A percentile compares a stretch with the other conserved stretches of the same genome.
Conservation (phyloP, 1,140 invertebrate genomes). For the Drosophila pandora region DNA sequence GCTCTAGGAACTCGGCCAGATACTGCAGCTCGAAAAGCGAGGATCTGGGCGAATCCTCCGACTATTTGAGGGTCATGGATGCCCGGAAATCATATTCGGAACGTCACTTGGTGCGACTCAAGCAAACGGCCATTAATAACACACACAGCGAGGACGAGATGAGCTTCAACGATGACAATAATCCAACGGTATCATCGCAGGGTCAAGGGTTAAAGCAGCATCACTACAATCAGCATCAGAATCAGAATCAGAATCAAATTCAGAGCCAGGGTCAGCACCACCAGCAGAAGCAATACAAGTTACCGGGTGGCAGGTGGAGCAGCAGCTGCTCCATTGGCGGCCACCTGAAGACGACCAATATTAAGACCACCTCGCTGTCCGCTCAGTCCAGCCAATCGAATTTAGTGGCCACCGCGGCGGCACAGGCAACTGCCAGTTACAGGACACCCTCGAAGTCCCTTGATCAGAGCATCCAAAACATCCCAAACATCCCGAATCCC, state of each 20-base stretch:
- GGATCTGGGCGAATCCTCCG: conserved; percentile 71
- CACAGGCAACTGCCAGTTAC: conserved; percentile 53
- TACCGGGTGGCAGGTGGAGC: conserved; percentile 62
- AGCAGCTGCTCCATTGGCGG: conserved; percentile 77
- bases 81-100: conserved; percentile 81
- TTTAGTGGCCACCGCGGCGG: conserved; percentile 63
- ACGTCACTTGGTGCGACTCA: conserved; percentile 75
- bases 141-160: conserved; percentile 78
- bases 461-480: conserved; percentile 52
- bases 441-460: conserved; percentile 70
- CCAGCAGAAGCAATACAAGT: conserved; percentile 19
- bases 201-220: conserved; percentile 29
- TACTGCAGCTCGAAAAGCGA: conserved; percentile 82
- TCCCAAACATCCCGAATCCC: conserved; percentile 33
- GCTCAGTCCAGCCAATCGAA: conserved; percentile 78
- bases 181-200: conserved; percentile 50
- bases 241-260: conserved; percentile 17
- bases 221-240: conserved; percentile 21
- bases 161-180: conserved; percentile 83
- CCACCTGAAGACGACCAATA: conserved; percentile 82
- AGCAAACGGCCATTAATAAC: conserved; percentile 82
- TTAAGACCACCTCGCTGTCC: conserved; percentile 81
- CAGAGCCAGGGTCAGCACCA: conserved; percentile 35
- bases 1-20: conserved; percentile 35
- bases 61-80: conserved; percentile 79